These are phyloP conservation scores for Nycticebus coucang DNA, from an alignment of 2,113 vertebrate genomes.

Conservation along the genomic window DNA sequence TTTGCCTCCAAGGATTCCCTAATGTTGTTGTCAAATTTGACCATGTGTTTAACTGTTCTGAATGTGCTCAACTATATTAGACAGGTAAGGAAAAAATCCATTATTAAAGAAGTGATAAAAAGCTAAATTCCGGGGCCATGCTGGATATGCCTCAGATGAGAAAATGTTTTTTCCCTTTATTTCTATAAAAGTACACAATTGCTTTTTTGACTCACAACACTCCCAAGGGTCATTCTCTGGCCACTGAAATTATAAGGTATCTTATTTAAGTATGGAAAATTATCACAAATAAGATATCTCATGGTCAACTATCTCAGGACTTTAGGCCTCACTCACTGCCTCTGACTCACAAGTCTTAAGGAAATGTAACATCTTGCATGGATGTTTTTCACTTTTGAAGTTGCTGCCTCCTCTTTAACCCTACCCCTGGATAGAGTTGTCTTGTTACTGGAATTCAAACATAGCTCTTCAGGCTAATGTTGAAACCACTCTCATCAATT, in stretches of 20 bases:
- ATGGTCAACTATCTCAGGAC: background rate
- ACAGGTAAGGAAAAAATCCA: background rate
- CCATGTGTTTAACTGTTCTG: background rate
- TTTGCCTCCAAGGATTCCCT: background rate
- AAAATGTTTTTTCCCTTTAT: background rate
- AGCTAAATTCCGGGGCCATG: background rate
- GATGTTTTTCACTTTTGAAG: background rate
- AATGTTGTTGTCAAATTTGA: background rate
- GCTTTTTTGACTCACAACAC: background rate
- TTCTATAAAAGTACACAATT: background rate
- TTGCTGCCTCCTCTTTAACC: background rate
- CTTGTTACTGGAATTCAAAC: background rate
- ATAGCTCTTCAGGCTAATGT: background rate
- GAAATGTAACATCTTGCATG: background rate
- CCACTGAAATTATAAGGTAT: constrained; percentile 48
- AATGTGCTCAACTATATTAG: background rate
- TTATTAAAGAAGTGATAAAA: constrained; percentile 42
- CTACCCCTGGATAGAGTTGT: background rate
- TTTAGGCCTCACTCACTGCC: background rate
- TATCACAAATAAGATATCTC: background rate
- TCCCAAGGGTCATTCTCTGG: background rate
- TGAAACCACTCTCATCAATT: background rate
- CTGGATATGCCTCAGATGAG: background rate
- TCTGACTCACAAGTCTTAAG: constrained; percentile 17
- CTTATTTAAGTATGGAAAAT: constrained; percentile 22